phyloP scores from a whole-genome alignment of 2,797 vertebrate genomes.

The Rhinatrema bivittatum region DNA sequence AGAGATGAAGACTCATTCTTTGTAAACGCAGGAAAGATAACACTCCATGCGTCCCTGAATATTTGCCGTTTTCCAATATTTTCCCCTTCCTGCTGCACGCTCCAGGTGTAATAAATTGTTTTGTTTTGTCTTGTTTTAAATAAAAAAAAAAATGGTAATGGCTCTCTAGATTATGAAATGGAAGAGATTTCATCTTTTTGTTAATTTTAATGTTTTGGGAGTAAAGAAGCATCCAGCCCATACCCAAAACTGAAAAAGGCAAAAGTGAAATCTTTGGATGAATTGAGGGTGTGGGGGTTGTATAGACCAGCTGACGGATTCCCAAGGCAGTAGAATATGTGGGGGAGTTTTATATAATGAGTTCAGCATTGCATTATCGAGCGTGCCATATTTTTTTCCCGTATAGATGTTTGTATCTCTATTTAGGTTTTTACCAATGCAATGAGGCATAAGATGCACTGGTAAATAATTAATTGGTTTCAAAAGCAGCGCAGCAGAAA shows the following conservation, averaged over 20 bases:
- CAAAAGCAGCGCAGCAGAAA: constrained; percentile 9
- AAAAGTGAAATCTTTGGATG: constrained; percentile 22
- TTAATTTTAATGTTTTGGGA: constrained; percentile 25
- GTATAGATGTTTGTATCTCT: constrained; percentile 20
- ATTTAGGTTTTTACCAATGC: constrained; percentile 30
- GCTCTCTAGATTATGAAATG: constrained; percentile 22
- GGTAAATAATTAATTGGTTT: constrained; percentile 35
- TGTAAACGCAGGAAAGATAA: too few relatives aligned
- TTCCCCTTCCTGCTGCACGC: too few relatives aligned
- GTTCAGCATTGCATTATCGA: neutral
- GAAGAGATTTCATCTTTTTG: constrained; percentile 28
- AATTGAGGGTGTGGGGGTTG: rapidly evolving
- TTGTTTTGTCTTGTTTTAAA: constrained; percentile 17
- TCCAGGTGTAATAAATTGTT: neutral
- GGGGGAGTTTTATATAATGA: neutral
- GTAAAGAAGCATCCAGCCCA: constrained; percentile 28
- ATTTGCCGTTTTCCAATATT: too few relatives aligned
- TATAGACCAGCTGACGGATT: neutral
- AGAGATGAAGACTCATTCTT: too few relatives aligned
- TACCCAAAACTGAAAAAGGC: constrained; percentile 49
- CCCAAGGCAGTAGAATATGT: too few relatives aligned
- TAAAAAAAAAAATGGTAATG: constrained; percentile 27
- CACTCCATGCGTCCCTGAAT: too few relatives aligned
- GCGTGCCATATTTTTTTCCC: constrained; percentile 7
- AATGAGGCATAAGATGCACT: constrained; percentile 21